phyloP scores from a whole-genome alignment of 2,888 invertebrate genomes.

The Nemotelus pantherinus region DNA sequence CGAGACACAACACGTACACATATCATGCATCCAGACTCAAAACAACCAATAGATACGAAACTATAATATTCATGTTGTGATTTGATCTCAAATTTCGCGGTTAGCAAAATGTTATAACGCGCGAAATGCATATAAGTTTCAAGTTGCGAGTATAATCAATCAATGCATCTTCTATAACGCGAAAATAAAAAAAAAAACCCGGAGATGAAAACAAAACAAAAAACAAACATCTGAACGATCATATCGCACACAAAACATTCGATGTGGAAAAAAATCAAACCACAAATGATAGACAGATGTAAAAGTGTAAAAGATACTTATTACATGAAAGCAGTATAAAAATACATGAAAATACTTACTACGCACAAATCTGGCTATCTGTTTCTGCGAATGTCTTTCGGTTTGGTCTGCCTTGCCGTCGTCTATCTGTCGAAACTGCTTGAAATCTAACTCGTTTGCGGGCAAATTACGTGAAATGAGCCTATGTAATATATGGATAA shows the following conservation, averaged over 20 bases:
- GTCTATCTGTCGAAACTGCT: neutral
- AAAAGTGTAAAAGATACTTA: neutral
- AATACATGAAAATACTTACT: conserved; percentile 5
- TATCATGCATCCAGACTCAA: no score
- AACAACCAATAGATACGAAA: no score
- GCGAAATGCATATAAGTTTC: conserved; percentile 15
- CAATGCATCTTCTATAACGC: no score
- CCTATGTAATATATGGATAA: neutral
- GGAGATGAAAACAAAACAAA: no score
- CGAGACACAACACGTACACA: no score
- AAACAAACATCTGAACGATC: no score
- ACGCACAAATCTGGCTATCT: conserved; percentile 11
- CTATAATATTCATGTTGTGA: neutral
- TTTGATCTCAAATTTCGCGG: conserved; percentile 9
- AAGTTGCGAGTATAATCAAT: neutral
- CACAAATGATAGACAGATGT: neutral
- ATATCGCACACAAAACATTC: neutral
- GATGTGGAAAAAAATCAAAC: neutral
- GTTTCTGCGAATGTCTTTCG: neutral
- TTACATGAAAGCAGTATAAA: neutral
- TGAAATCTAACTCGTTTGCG: neutral
- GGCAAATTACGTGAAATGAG: neutral
- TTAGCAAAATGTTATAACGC: conserved; percentile 24
- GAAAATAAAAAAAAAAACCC: no score
- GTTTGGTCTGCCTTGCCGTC: neutral